Conservation (phyloP, 1,140 invertebrate genomes). For the Diachasmimorpha longicaudata region DNA sequence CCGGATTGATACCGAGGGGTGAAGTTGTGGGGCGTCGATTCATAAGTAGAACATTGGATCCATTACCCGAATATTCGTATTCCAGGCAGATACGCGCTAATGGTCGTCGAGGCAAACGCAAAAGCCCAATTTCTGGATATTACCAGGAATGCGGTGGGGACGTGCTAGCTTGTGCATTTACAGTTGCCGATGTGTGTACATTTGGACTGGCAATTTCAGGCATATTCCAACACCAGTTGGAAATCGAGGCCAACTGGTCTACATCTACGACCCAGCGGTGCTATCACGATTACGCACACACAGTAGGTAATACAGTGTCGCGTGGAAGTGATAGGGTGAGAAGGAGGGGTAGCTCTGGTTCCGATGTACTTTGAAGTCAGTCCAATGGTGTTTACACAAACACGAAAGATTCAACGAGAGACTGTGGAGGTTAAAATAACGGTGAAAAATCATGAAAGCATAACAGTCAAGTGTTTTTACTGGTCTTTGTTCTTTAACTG, state of each 20-base stretch:
- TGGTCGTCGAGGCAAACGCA: constrained; percentile 37
- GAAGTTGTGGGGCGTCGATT: not conserved
- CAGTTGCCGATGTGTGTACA: constrained; percentile 25
- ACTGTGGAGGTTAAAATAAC: not conserved
- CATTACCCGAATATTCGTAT: constrained; percentile 12
- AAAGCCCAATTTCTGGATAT: constrained; percentile 44
- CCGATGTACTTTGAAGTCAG: not conserved
- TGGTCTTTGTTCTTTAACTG: not conserved
- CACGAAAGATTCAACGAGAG: not conserved
- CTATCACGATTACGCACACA: not conserved
- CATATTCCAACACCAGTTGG: constrained; percentile 27
- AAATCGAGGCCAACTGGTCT: not conserved
- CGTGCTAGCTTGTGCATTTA: constrained; percentile 28
- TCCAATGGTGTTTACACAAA: not conserved
- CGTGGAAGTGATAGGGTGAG: not conserved
- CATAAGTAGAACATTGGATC: constrained; percentile 11
- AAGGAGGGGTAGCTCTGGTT: not conserved
- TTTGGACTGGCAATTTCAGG: constrained; percentile 23
- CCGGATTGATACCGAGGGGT: not conserved
- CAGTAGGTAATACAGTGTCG: not conserved
- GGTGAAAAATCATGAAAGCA: not conserved
- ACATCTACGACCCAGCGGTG: not conserved
- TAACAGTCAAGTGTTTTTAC: not conserved
- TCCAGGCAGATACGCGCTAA: constrained; percentile 19
- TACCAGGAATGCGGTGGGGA: constrained; percentile 31